Percentiles rank a stretch among this genome's conserved stretches.
Evolutionary conservation across 2,113 vertebrate genomes (phyloP).

Genomic region (Atherinomorus stipes): DNA sequence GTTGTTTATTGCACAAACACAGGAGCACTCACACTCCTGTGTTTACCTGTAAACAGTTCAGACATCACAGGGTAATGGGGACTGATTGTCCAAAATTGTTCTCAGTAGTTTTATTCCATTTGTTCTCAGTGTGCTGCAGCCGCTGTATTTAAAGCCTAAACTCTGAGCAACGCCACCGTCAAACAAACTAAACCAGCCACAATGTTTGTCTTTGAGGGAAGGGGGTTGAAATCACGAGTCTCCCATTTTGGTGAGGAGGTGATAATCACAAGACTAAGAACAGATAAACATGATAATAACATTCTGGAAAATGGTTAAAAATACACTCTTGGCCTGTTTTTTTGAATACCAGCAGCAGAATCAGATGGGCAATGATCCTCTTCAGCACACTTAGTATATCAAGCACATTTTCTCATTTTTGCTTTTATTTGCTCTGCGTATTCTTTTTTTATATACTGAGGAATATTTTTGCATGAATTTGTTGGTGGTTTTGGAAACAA

Average conservation of each 20-base stretch:
- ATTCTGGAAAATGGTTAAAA: slow-evolving; percentile 70
- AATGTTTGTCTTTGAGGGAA: slow-evolving; percentile 54
- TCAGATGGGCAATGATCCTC: slow-evolving; percentile 63
- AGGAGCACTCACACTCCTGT: slow-evolving; percentile 47
- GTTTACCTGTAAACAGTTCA: slow-evolving; percentile 80
- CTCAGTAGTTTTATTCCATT: background rate
- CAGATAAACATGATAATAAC: slow-evolving; percentile 69
- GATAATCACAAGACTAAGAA: slow-evolving; percentile 73
- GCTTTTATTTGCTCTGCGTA: background rate
- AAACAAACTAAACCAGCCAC: slow-evolving; percentile 43
- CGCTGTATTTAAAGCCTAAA: slow-evolving; percentile 6
- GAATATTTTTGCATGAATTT: slow-evolving; percentile 37
- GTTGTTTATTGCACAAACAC: slow-evolving; percentile 83
- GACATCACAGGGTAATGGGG: slow-evolving; percentile 35
- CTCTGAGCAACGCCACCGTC: background rate
- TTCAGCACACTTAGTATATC: slow-evolving; percentile 52
- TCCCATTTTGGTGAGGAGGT: slow-evolving; percentile 66
- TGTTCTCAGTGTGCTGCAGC: slow-evolving; percentile 10
- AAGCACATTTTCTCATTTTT: slow-evolving; percentile 12
- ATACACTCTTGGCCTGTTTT: slow-evolving; percentile 67
- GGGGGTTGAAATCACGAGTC: slow-evolving; percentile 62
- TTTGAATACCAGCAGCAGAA: slow-evolving; percentile 66
- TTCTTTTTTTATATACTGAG: slow-evolving; percentile 22
- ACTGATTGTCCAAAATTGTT: slow-evolving; percentile 29
- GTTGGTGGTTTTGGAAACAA: slow-evolving; percentile 12